These are phyloP conservation scores for Drosophila ercepeae DNA, from an alignment of 1,140 invertebrate genomes.

Conservation along the genomic window DNA sequence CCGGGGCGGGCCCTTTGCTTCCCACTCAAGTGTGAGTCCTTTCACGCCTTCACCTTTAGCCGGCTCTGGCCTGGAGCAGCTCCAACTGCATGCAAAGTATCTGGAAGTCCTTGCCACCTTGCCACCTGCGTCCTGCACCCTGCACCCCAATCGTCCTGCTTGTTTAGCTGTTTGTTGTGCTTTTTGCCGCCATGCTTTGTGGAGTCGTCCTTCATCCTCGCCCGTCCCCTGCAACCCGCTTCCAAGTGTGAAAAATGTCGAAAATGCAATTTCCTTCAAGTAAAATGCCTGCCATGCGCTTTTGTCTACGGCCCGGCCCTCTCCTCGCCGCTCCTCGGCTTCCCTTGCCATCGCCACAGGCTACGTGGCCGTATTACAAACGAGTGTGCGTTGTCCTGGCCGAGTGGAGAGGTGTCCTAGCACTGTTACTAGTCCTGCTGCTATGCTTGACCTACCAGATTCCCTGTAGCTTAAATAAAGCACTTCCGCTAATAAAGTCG, in stretches of 20 bases:
- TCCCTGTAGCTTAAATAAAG: constrained; percentile 78
- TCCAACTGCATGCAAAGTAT: constrained; percentile 75
- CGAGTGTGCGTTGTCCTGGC: constrained; percentile 54
- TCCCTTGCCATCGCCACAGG: constrained; percentile 1
- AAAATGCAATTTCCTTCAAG: constrained; percentile 82
- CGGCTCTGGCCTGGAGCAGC: constrained; percentile 22
- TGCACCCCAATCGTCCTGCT: constrained; percentile 1
- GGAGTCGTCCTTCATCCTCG: constrained; percentile 47
- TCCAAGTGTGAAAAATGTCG: constrained; percentile 81
- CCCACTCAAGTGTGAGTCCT: background rate
- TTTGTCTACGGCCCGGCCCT: constrained; percentile 43
- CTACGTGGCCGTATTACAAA: constrained; percentile 78
- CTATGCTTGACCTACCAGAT: constrained; percentile 36
- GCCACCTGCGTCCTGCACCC: no score
- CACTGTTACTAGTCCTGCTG: constrained; percentile 34
- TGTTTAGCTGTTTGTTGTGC: constrained; percentile 52
- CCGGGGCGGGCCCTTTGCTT: background rate
- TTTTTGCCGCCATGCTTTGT: constrained; percentile 65
- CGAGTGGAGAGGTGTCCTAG: constrained; percentile 34
- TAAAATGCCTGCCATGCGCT: constrained; percentile 82
- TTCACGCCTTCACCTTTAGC: constrained; percentile 22
- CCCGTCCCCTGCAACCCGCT: constrained; percentile 32
- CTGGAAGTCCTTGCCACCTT: constrained; percentile 28
- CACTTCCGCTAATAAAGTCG: constrained; percentile 82
- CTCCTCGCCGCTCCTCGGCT: background rate